Evolutionary conservation across 2,113 vertebrate species (phyloP).

Genomic region (Isichthys henryi): DNA sequence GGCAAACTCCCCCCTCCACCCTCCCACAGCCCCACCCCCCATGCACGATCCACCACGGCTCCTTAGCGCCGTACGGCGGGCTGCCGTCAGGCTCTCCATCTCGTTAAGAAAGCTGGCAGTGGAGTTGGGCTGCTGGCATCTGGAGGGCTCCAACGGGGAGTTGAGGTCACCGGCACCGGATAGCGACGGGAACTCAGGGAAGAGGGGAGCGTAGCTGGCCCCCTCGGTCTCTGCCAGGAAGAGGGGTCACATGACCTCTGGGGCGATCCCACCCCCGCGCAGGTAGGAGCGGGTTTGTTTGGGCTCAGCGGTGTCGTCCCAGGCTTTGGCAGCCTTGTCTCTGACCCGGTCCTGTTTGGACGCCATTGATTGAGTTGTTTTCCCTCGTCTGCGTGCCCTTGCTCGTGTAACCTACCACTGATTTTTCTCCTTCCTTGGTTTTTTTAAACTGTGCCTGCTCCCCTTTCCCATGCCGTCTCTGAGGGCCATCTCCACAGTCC

Average conservation of each 20-base stretch:
- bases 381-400: neutral
- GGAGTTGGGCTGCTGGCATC: conserved; percentile 2
- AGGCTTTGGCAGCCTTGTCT: conserved; percentile 1
- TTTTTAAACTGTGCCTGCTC: neutral
- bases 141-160: conserved; percentile 11
- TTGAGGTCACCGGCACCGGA: conserved; percentile 16
- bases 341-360: conserved; percentile 9
- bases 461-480: neutral
- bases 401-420: neutral
- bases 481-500: conserved; percentile 28
- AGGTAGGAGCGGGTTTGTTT: conserved; percentile 9
- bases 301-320: neutral
- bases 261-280: neutral
- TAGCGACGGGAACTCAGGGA: conserved; percentile 11
- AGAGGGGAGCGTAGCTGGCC: neutral
- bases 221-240: conserved; percentile 12
- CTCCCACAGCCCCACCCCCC: neutral
- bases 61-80: neutral
- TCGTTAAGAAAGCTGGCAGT: conserved; percentile 17
- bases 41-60: neutral
- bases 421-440: neutral
- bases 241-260: conserved; percentile 15
- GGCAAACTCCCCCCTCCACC: neutral
- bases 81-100: neutral
- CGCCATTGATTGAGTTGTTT: conserved; percentile 9